Evolutionary conservation across 35 echinoderm and acorn worm genomes (phyloP).

Genomic region (Heliocidaris tuberculata): DNA sequence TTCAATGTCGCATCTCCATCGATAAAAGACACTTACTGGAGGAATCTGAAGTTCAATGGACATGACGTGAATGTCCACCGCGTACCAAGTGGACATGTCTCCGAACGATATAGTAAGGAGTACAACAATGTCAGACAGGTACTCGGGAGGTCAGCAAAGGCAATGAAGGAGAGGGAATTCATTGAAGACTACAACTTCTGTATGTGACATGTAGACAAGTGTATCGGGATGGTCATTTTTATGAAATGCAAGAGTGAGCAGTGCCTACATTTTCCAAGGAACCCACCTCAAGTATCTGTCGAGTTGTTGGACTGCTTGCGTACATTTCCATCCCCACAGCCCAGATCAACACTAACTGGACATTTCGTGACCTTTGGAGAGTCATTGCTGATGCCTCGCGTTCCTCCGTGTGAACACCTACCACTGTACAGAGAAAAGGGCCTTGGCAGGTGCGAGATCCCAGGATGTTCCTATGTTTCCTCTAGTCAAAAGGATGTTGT

Average conservation of each 20-base stretch:
- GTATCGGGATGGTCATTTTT: not conserved
- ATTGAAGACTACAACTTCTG: not conserved
- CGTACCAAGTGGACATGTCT: not conserved
- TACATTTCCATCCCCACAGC: not conserved
- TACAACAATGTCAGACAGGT: not conserved
- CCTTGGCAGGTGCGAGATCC: not conserved
- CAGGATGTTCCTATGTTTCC: not conserved
- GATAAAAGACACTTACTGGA: conserved; percentile 48
- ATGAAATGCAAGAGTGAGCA: not conserved
- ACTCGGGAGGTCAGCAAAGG: conserved; percentile 14
- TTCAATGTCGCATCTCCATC: conserved; percentile 45
- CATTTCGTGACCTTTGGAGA: not conserved
- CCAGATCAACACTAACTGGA: not conserved
- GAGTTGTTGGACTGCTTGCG: not conserved
- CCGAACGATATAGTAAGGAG: not conserved
- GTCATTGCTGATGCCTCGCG: not conserved
- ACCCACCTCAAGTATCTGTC: not conserved
- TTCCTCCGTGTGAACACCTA: not conserved
- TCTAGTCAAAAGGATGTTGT: not conserved
- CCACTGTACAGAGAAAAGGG: not conserved
- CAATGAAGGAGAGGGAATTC: not conserved
- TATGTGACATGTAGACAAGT: not conserved
- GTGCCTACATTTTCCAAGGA: not conserved
- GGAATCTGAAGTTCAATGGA: conserved; percentile 21
- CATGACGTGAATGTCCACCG: not conserved